Base-by-base conservation (phyloP, 2,113 vertebrate species). In the Asarcornis scutulata region DNA sequence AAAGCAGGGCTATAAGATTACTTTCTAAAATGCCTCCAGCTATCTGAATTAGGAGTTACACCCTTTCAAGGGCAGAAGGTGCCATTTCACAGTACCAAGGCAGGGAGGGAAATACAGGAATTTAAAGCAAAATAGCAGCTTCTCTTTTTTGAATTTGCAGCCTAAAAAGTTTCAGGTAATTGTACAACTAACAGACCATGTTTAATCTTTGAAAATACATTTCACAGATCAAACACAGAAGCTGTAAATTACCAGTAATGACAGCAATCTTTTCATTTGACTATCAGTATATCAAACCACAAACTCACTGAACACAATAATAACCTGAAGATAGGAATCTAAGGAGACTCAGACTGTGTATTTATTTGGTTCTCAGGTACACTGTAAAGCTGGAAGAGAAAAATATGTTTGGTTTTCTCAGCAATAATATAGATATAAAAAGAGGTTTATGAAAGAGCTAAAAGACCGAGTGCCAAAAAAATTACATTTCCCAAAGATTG, bases 241-340 rank as follows among this genome's bases (percentile, higher is more conserved):
- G 56, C 83, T 88, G 86, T 91, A 95, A 93, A 95, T 97, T 96
- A 81, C 76, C 80, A 88, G 72, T 84, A 96, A 95, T 83, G 83
- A 72, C 83, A 94, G 88, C 34, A 86, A 68, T 86, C 64, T 91
- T 95, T 83, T 91, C 75, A 91, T 83, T 89, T 91, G 96, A 91
- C 86, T 92, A 93, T 90, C 91, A 69, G 63, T 80, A 34, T 89
- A 96, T 95, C 88, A 96, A 96, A 94, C 95, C 95, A 93, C 88
- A 86, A 81, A 86, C 56, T 91, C 85, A 69, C 69, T 74, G 64
- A 96, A 91, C 67, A 84, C 75, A 94, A 42, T 52, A 93, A 94
- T 69, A 93, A 91, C 55, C 73, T 1, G 1, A 83, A 94, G 92
- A 96, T 66, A 95, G 78, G 56, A 86, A 96, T 96, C 77, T 93